Base-by-base conservation (phyloP, 2,113 vertebrate species). In the Bombycilla garrulus region DNA sequence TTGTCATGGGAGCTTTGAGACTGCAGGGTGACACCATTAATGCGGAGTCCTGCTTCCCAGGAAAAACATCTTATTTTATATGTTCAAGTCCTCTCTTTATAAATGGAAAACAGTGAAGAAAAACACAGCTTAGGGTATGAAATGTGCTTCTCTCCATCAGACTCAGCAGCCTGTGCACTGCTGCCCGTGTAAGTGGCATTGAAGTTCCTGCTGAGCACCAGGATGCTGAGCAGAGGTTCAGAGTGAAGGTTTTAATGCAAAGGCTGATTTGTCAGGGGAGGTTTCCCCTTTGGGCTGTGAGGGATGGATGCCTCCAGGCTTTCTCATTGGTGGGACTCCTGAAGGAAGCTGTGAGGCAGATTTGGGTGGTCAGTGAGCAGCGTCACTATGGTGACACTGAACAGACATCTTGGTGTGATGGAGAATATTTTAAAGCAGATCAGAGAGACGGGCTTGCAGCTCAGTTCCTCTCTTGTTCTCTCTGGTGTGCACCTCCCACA, bases 111-210 rank as follows among this genome's bases (percentile, higher is more conserved):
- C 16, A 35, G 10, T 22, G 79, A 60, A n/a, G 24, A 70, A 53
- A 66, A 54, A 2, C 22, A n/a, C 26, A 47, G 13, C 7, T 42
- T 61, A 3, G 2, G 23, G 11, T 64, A 36, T 15, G 11, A 91
- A 38, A 51, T 10, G 3, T 54, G 9, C 22, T 61, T 57, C 44
- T 56, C 28, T 56, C 66, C 61, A 90, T 40, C 42, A 57, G 29
- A 29, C 64, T 62, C n/a, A 1, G 67, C 12, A 84, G 36, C 25
- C 40, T 58, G 11, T 40, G 45, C 13, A 3, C 31, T 66, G n/a
- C 36, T 89, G 60, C 54, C 42, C 0, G 0, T 29, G 18, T 1
- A 24, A 24, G 33, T 0, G 2, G 14, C 50, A 40, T 51, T 17
- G 29, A 69, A 38, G 12, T 7, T 82, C 51, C 72, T 93, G 70